phyloP scores from a whole-genome alignment of 2,113 vertebrate genomes.

The Oplegnathus fasciatus region DNA sequence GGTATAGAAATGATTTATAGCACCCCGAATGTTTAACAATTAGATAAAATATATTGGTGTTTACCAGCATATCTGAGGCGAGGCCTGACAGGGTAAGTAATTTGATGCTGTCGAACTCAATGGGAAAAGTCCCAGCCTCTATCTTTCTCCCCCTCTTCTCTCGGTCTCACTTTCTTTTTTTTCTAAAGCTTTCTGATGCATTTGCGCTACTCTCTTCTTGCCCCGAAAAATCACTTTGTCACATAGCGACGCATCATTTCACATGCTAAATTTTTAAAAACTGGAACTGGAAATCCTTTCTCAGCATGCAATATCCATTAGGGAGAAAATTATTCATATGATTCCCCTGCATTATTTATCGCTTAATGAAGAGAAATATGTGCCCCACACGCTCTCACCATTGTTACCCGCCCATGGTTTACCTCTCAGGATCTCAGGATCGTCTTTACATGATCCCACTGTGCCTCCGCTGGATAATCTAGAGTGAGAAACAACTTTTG shows the following conservation, averaged over 20 bases:
- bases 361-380: slow-evolving; percentile 83
- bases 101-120: slow-evolving; percentile 37
- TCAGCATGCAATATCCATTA: slow-evolving; percentile 88
- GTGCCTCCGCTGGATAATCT: slow-evolving; percentile 34
- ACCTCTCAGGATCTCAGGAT: slow-evolving; percentile 51
- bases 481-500: slow-evolving; percentile 70
- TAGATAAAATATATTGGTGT: slow-evolving; percentile 44
- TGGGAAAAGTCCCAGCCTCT: slow-evolving; percentile 24
- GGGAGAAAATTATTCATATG: slow-evolving; percentile 87
- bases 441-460: slow-evolving; percentile 42
- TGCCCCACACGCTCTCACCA: slow-evolving; percentile 68
- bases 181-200: slow-evolving; percentile 74
- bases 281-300: slow-evolving; percentile 85
- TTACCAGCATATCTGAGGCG: slow-evolving; percentile 39
- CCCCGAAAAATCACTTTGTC: slow-evolving; percentile 87
- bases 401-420: slow-evolving; percentile 68
- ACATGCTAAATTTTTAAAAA: slow-evolving; percentile 87
- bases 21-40: slow-evolving; percentile 38
- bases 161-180: slow-evolving; percentile 39
- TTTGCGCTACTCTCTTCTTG: slow-evolving; percentile 76
- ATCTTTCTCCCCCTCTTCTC: slow-evolving; percentile 17
- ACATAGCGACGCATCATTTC: slow-evolving; percentile 86
- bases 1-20: slow-evolving; percentile 41
- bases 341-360: slow-evolving; percentile 86
- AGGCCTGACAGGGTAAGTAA: slow-evolving; percentile 35